phyloP scores from a whole-genome alignment of 2,888 invertebrate genomes.

The Ferrisia virgata region DNA sequence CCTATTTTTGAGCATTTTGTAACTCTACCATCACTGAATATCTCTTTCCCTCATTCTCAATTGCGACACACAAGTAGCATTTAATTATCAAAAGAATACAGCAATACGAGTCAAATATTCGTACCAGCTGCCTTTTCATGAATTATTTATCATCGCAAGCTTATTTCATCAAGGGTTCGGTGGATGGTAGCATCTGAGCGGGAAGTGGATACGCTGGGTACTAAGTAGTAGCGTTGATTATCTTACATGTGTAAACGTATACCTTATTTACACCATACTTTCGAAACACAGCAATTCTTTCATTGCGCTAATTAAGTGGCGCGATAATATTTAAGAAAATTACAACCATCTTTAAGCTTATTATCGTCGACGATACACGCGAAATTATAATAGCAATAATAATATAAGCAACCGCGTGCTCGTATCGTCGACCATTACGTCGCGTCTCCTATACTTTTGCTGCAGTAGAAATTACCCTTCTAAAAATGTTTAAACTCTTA shows the following conservation, averaged over 20 bases:
- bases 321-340: slow-evolving; percentile 13
- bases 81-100: neutral
- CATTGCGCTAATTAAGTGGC: neutral
- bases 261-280: neutral
- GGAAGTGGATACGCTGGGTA: too few species aligned
- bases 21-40: too few species aligned
- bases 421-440: too few species aligned
- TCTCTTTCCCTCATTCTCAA: too few species aligned
- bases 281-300: neutral
- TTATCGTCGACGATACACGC: neutral
- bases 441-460: neutral
- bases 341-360: slow-evolving; percentile 21
- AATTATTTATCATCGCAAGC: neutral
- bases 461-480: neutral
- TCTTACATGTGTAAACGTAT: too few species aligned
- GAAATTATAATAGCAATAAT: too few species aligned
- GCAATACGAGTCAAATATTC: neutral
- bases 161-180: neutral
- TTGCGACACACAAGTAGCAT: neutral
- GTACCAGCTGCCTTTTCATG: neutral
- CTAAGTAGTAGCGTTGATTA: too few species aligned
- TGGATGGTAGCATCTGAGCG: too few species aligned
- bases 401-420: too few species aligned
- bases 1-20: too few species aligned
- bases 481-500: neutral